Base-by-base conservation (phyloP, 2,888 invertebrate species). In the Phyllotreta striolata region DNA sequence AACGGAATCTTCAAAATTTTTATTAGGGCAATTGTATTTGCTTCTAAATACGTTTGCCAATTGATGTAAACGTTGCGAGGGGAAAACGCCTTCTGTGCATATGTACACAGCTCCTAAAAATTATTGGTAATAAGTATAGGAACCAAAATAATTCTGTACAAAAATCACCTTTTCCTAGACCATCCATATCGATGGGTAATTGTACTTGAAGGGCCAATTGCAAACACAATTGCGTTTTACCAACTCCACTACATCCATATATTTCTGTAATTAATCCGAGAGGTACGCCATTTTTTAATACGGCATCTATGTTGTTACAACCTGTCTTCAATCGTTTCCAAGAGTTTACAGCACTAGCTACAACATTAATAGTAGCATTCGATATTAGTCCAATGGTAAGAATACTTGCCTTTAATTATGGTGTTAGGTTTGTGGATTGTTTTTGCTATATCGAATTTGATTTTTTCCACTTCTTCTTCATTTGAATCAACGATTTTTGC, bases 211-310 rank as follows among this genome's bases (percentile, higher is more conserved):
- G 80, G 39, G 89, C 85, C 35, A 91, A 79, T 80, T 92, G 92
- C 55, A 94, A 81, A 70, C 88, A 90, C 46, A 93, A 76, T 78
- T 94, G 94, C 0, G 93, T 93, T 83, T 94, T 94, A 5, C 93
- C 93, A 72, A 87, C 85, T 10, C 91, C 91, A 82, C 91, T 91
- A 79, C 89, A 88, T n/a, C 93, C 94, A 77, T 86, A 88, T 71
- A 95, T 83, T 84, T 94, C 93, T 61, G 89, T 90, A 55, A 94
- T 84, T 34, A 91, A 89, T 68, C 86, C 85, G 70, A 82, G 81
- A 49, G 87, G 82, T 63, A 93, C 83, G 37, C 94, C 94, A 62
- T 92, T 92, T 70, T 82, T 80, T 14, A 91, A 78, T 66, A 87
- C 77, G 37, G 74, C 74, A 78, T 93, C 88, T 57, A 93, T 81